Base-by-base conservation (phyloP, 2,113 vertebrate genomes). In the Pomatostomus ruficeps region DNA sequence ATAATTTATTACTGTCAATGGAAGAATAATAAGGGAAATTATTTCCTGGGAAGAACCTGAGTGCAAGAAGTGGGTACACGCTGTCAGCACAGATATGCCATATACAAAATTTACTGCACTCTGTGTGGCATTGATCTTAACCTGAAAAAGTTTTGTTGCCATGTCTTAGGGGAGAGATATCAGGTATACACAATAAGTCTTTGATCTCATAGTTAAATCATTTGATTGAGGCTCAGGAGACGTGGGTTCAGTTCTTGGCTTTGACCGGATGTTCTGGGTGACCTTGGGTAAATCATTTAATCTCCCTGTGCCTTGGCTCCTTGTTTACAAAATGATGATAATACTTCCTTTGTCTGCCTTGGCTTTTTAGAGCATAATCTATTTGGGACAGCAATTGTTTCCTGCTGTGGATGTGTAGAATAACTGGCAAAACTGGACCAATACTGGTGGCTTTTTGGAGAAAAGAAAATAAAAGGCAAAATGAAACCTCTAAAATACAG, bases 261-360 rank as follows among this genome's bases (percentile, higher is more conserved):
- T 95, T 95, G 94, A 82, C 88, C n/a, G 75, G 91, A 74, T 96
- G 89, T 93, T 96, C 78, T 93, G 55, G 49, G 51, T 88, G 94
- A 96, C 95, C 96, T 95, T 94, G 96, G 94, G 68, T 92, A 96
- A 95, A 96, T 94, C 89, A 80, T 85, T 94, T 96, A 95, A 97
- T 97, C 93, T 94, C 75, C 88, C 94, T 93, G 90, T 63, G 91
- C 88, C 90, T 96, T 61, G 85, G 90, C 59, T 96, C 93, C 88
- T 91, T 94, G 91, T 96, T 95, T 96, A 96, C 90, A 94, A 96
- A 97, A 96, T 96, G 93, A 73, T 86, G 95, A 86, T 93, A 96
- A 96, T 91, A 29, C 91, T 90, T 84, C 61, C 72, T 96, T 97
- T 96, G 92, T 96, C 89, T 94, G 85, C 72, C 72, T 75, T 94